Percentiles rank a stretch among this genome's conserved stretches.
phyloP scores from a whole-genome alignment of 2,113 vertebrate species.

The Struthio camelus region DNA sequence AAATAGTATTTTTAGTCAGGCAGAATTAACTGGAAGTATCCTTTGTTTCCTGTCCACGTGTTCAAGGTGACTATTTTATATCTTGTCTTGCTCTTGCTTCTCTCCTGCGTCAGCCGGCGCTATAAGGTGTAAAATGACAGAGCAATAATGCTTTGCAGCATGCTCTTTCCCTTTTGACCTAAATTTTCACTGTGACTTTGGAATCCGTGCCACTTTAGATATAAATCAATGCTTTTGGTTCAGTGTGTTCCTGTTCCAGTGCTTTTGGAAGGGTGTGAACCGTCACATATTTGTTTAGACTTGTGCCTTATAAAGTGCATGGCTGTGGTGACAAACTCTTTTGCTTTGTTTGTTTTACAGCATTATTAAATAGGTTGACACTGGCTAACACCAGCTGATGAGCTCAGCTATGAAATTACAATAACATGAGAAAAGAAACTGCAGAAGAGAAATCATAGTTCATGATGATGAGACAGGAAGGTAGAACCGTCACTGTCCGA shows the following conservation, averaged over 20 bases:
- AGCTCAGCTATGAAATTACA: not conserved
- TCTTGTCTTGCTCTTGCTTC: not conserved
- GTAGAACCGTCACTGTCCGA: not conserved
- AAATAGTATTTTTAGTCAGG: not conserved
- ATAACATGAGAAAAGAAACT: not conserved
- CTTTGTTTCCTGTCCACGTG: not conserved
- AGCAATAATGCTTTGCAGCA: not conserved
- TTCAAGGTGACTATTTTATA: not conserved
- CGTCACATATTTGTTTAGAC: slow-evolving; percentile 52
- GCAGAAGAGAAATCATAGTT: not conserved
- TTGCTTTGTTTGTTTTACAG: not conserved
- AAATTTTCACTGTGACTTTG: not conserved
- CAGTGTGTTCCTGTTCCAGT: slow-evolving; percentile 20
- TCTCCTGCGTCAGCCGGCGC: not conserved
- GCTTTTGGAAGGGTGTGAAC: slow-evolving; percentile 34
- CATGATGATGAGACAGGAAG: not conserved
- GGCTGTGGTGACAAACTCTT: not conserved
- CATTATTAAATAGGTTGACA: not conserved
- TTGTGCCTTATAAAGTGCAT: slow-evolving; percentile 22
- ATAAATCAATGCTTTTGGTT: slow-evolving; percentile 41
- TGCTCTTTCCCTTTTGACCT: not conserved
- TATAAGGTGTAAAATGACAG: not conserved
- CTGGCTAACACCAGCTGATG: not conserved
- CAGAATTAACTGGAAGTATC: not conserved
- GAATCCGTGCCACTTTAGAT: not conserved